A percentile compares a stretch with the other conserved stretches of the same genome.
phyloP scores from a whole-genome alignment of 2,113 vertebrate genomes.

The Poicephalus gulielmi region DNA sequence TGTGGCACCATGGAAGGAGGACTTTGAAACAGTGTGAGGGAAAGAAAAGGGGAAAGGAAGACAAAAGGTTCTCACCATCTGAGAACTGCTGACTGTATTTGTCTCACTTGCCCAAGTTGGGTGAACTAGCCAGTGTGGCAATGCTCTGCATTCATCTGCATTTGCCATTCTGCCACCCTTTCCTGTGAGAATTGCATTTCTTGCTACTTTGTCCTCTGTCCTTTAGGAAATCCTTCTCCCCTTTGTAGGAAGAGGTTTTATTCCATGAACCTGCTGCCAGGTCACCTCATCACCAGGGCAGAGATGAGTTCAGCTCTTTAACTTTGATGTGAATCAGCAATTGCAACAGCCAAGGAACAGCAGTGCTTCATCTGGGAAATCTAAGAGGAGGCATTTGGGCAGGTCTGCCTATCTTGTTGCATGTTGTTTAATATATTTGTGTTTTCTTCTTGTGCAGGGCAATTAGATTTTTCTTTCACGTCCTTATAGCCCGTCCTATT shows the following conservation, averaged over 20 bases:
- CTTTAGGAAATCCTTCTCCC: background rate
- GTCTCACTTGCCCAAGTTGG: accelerated
- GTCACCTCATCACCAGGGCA: background rate
- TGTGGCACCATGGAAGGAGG: background rate
- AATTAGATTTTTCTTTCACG: conserved; percentile 52
- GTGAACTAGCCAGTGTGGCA: background rate
- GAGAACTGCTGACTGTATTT: background rate
- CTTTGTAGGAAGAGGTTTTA: background rate
- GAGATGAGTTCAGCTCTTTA: background rate
- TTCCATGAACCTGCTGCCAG: background rate
- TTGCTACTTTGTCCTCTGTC: background rate
- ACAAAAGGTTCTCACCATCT: background rate
- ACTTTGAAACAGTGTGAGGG: background rate
- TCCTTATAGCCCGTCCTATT: conserved; percentile 46
- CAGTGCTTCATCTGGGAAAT: background rate
- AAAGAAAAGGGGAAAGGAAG: background rate
- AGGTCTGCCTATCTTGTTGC: background rate
- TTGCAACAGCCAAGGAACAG: background rate
- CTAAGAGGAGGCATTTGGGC: accelerated
- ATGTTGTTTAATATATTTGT: background rate
- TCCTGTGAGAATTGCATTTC: background rate
- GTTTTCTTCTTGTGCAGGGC: conserved; percentile 60
- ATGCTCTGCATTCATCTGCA: accelerated
- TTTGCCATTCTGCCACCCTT: background rate
- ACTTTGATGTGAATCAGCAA: background rate